Base-by-base conservation (phyloP, 2,888 invertebrate species). In the Hypena proboscidalis region DNA sequence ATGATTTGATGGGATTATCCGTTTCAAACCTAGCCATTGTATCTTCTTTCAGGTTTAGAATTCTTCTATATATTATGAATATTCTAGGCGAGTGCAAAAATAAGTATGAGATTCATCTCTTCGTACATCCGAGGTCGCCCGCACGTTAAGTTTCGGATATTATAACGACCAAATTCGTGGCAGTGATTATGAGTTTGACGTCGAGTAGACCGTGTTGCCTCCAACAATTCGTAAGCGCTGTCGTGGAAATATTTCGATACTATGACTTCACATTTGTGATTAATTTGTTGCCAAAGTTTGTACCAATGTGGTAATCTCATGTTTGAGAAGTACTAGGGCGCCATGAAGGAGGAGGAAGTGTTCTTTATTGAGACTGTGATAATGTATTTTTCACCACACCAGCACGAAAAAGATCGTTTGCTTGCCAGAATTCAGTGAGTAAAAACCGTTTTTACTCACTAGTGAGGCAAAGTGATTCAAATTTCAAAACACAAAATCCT, bases 161-260 rank as follows among this genome's bases (percentile, higher is more conserved):
- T 73, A 76, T 74, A 78, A 75, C 68, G 59, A 60, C 67, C 63
- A 66, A 73, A 79, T 77, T 75, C 65, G 67, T 43, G 67, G 57
- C 65, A 44, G 50, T 71, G 79, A 80, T 80, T 80, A 78, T 59
- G 67, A 79, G 71, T 79, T 77, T 64, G 75, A 71, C 70, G 70
- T 70, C 48, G 49, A 37, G 57, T 59, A 51, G 54, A 58, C 32
- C 44, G 46, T 38, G 50, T 60, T 54, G 53, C 39, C 44, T 45
- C 21, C 37, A 34, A 56, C 56, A 45, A 51, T 49, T 57, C 38
- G 21, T 39, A 38, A 38, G 45, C 13, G 27, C 19, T 35, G 44
- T 36, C 38, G 35, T 21, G 34, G 35, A 52, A 44, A 40, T 50
- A 47, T 36, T 42, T 21, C 14, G 37, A 50, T 38, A 60, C 11